phyloP scores from a whole-genome alignment of 2,797 vertebrate genomes.

The Margarornis squamiger region DNA sequence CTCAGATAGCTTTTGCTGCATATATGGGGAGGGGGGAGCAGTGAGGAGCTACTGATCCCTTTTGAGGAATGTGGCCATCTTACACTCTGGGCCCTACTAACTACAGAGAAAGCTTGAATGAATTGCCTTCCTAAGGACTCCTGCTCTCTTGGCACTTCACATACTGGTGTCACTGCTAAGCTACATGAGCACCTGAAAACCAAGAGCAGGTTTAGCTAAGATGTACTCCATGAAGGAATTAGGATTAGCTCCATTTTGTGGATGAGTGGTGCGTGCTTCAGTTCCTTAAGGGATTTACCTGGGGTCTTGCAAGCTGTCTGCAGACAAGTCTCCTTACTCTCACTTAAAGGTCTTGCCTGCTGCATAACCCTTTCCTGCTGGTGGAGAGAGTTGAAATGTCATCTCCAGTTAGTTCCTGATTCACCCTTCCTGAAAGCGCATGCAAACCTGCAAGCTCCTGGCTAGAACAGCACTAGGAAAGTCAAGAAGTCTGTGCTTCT shows the following conservation, averaged over 20 bases:
- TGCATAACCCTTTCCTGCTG: not conserved
- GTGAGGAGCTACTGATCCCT: not conserved
- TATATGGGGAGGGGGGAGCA: not conserved
- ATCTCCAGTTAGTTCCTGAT: not conserved
- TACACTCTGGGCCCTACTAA: not conserved
- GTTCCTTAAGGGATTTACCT: slow-evolving; percentile 4
- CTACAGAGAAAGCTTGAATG: not conserved
- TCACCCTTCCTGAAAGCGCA: not conserved
- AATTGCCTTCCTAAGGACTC: not conserved
- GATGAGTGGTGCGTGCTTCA: not conserved
- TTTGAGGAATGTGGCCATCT: not conserved
- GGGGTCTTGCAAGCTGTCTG: not conserved
- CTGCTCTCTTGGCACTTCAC: not conserved
- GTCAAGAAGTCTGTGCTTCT: not conserved
- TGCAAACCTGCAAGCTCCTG: not conserved
- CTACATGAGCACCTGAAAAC: not conserved
- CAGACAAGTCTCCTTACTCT: not conserved
- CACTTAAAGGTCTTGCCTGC: not conserved
- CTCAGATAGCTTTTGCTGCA: not conserved
- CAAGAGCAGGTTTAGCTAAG: not conserved
- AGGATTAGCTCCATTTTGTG: slow-evolving; percentile 8
- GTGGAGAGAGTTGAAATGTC: not conserved
- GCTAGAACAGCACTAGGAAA: not conserved
- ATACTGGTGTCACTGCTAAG: not conserved
- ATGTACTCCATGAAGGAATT: not conserved